Evolutionary conservation across 2,888 invertebrate genomes (phyloP).

Genomic region (Azorinus chamasolen): DNA sequence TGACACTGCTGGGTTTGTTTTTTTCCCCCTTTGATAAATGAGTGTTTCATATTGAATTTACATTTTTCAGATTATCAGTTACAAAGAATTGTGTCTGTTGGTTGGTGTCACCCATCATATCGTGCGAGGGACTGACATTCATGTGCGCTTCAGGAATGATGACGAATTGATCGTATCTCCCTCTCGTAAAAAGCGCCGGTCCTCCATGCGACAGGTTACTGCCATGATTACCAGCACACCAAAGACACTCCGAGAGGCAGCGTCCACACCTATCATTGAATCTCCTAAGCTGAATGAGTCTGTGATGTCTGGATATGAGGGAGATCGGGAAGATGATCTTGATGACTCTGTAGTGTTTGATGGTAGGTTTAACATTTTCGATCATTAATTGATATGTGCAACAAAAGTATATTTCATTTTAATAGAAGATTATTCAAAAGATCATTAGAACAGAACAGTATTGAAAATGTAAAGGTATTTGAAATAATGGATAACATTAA

Average conservation of each 20-base stretch:
- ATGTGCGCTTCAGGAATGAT: slow-evolving; percentile 75
- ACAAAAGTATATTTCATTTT: no score
- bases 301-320: slow-evolving; percentile 80
- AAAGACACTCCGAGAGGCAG: slow-evolving; percentile 39
- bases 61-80: slow-evolving; percentile 78
- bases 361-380: slow-evolving; percentile 57
- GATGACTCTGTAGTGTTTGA: slow-evolving; percentile 74
- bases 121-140: slow-evolving; percentile 72
- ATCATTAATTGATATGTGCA: no score
- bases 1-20: no score
- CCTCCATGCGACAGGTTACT: slow-evolving; percentile 32
- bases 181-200: slow-evolving; percentile 68
- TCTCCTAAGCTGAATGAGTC: slow-evolving; percentile 72
- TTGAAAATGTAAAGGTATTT: no score
- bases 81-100: slow-evolving; percentile 75
- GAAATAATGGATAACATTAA: no score
- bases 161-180: slow-evolving; percentile 84
- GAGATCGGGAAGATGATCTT: slow-evolving; percentile 80
- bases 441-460: no score
- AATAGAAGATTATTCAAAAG: no score
- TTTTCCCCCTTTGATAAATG: no score
- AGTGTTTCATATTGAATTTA: no score
- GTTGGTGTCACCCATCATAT: slow-evolving; percentile 79
- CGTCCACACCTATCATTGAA: slow-evolving; percentile 67
- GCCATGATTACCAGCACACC: slow-evolving; percentile 46